Percentiles rank a stretch among this genome's conserved stretches.
These are phyloP conservation scores for Triplophysa yarkandensis DNA, from an alignment of 2,797 vertebrate species.

Conservation along the genomic window DNA sequence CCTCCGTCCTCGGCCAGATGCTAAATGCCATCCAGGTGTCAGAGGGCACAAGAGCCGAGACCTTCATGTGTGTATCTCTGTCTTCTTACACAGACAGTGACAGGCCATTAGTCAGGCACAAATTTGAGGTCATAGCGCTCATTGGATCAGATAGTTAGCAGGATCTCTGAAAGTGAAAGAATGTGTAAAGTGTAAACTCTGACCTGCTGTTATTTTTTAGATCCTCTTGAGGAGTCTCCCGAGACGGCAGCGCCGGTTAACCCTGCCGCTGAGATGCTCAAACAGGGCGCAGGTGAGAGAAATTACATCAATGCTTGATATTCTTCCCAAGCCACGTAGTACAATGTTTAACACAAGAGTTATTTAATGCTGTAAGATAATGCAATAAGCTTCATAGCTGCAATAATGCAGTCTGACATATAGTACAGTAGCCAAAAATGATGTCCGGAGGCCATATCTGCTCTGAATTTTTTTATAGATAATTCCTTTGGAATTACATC, in stretches of 20 bases:
- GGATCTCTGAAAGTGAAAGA: neutral
- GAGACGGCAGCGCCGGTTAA: conserved; percentile 77
- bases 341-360: neutral
- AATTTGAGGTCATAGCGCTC: conserved; percentile 26
- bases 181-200: neutral
- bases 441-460: too few relatives aligned
- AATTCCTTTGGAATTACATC: too few relatives aligned
- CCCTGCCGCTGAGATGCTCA: conserved; percentile 84
- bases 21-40: conserved; percentile 39
- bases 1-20: conserved; percentile 22
- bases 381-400: too few relatives aligned
- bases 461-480: too few relatives aligned
- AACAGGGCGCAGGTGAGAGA: conserved; percentile 92
- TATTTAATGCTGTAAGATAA: too few relatives aligned
- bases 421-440: too few relatives aligned
- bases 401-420: too few relatives aligned
- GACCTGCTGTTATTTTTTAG: conserved; percentile 65
- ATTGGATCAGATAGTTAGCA: neutral
- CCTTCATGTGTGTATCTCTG: neutral
- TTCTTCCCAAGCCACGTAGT: neutral
- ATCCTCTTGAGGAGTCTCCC: conserved; percentile 87
- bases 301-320: neutral
- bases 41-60: conserved; percentile 13
- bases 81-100: conserved; percentile 19
- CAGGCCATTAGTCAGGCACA: conserved; percentile 4